These are phyloP conservation scores for Limenitis camilla DNA, from an alignment of 2,888 invertebrate species.

Conservation along the genomic window DNA sequence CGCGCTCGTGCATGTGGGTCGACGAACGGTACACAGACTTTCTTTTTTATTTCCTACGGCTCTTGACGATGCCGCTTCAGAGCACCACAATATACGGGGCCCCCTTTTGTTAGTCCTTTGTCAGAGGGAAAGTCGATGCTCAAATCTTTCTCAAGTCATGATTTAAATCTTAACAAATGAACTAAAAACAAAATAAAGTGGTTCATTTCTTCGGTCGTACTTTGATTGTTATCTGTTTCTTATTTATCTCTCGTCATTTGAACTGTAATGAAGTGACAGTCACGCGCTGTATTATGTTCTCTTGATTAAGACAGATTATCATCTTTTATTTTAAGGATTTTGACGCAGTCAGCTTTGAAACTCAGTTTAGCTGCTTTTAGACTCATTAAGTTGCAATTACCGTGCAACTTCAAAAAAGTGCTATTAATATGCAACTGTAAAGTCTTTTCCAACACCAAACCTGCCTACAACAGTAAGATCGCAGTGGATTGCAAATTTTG, in stretches of 20 bases:
- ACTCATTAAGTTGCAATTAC: too few relatives aligned
- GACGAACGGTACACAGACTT: constrained; percentile 64
- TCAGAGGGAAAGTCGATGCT: constrained; percentile 4
- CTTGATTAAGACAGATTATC: background rate
- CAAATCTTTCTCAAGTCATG: background rate
- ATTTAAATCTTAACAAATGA: background rate
- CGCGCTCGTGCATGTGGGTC: constrained; percentile 52
- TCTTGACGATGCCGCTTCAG: constrained; percentile 9
- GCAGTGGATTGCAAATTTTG: too few relatives aligned
- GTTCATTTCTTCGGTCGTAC: background rate
- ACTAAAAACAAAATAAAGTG: constrained; percentile 1
- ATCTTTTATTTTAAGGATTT: background rate
- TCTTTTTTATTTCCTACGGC: constrained; percentile 54
- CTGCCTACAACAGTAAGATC: too few relatives aligned
- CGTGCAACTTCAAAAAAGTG: too few relatives aligned
- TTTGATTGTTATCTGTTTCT: background rate
- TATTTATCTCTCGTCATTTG: background rate
- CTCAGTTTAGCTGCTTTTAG: too few relatives aligned
- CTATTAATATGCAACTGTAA: too few relatives aligned
- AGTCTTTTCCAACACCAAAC: too few relatives aligned
- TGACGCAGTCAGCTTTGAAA: background rate
- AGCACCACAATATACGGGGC: background rate
- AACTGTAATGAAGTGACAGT: background rate
- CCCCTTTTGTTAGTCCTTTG: constrained; percentile 13
- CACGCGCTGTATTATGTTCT: background rate